Conservation (phyloP, 1,140 invertebrate species). For the Orussus abietinus region DNA sequence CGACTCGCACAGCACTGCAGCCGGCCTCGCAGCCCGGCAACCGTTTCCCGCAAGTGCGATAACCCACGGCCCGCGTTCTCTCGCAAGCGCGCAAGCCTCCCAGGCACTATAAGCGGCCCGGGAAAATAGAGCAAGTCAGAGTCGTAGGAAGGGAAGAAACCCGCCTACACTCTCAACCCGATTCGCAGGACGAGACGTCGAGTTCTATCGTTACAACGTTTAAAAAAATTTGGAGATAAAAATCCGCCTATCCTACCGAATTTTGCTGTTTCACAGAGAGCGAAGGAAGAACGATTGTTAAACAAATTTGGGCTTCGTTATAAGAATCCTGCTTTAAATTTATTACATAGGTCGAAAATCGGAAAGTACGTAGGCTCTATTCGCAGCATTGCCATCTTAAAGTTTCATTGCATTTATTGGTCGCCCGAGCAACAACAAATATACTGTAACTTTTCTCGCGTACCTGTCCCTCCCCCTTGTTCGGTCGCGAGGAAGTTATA, state of each 20-base stretch:
- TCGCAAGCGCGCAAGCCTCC: neutral
- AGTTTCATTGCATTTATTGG: conserved; percentile 10
- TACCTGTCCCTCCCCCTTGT: too few relatives aligned
- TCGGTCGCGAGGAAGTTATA: too few relatives aligned
- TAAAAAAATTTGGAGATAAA: conserved; percentile 8
- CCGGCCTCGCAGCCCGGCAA: too few relatives aligned
- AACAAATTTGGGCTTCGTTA: neutral
- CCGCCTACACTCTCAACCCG: too few relatives aligned
- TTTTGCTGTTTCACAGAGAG: neutral
- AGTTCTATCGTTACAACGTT: too few relatives aligned
- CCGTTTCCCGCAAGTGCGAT: too few relatives aligned
- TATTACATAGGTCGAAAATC: neutral
- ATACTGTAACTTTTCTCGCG: too few relatives aligned
- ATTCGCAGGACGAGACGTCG: too few relatives aligned
- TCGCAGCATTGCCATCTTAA: neutral
- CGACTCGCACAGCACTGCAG: too few relatives aligned
- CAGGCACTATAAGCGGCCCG: neutral
- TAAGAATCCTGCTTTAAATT: conserved; percentile 1
- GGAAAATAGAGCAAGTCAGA: neutral
- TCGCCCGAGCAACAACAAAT: conserved; percentile 1
- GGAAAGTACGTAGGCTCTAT: conserved; percentile 8
- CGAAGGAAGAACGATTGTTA: conserved; percentile 3
- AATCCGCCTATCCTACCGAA: conserved; percentile 2
- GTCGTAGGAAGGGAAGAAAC: conserved; percentile 1
- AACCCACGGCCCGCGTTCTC: too few relatives aligned